Evolutionary conservation across 1,140 invertebrate genomes (phyloP).

Genomic region (Zaprionus camerounensis): DNA sequence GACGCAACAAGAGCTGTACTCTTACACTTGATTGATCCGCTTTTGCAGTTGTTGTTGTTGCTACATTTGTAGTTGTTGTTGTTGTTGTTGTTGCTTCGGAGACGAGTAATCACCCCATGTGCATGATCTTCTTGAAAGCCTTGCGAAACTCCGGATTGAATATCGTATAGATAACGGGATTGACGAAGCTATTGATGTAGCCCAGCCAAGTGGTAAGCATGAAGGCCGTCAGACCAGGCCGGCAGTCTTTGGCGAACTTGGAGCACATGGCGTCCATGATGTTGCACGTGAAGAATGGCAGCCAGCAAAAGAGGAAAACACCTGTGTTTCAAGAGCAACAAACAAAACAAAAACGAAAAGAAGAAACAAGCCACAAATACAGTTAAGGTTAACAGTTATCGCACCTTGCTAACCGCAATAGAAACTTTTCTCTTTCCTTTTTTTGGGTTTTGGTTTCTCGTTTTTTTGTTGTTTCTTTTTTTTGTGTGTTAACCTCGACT

Average conservation of each 20-base stretch:
- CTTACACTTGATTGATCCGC: not conserved
- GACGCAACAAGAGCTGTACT: not conserved
- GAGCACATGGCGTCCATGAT: conserved; percentile 98
- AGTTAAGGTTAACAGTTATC: conserved; percentile 2
- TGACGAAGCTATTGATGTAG: conserved; percentile 99
- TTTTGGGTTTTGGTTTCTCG: not conserved
- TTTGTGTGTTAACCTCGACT: conserved; percentile 76
- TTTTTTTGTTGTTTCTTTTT: not conserved
- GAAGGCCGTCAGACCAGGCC: conserved; percentile 95
- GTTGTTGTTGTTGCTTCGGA: conserved; percentile 3
- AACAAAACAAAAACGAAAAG: not conserved
- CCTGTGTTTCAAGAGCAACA: conserved; percentile 79
- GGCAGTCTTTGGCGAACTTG: conserved; percentile 91
- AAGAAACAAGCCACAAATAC: not conserved
- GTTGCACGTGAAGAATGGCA: conserved; percentile 99
- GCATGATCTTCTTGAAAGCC: conserved; percentile 98
- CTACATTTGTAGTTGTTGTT: not conserved
- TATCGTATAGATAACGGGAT: conserved; percentile 99
- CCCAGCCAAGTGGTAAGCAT: conserved; percentile 99
- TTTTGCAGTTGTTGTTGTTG: conserved; percentile 5
- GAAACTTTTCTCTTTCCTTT: not conserved
- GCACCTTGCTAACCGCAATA: not conserved
- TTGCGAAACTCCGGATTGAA: conserved; percentile 99
- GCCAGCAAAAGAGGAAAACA: conserved; percentile 99
- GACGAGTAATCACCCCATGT: conserved; percentile 85